Conservation (phyloP, 2,888 invertebrate species). For the Halocaridina rubra region DNA sequence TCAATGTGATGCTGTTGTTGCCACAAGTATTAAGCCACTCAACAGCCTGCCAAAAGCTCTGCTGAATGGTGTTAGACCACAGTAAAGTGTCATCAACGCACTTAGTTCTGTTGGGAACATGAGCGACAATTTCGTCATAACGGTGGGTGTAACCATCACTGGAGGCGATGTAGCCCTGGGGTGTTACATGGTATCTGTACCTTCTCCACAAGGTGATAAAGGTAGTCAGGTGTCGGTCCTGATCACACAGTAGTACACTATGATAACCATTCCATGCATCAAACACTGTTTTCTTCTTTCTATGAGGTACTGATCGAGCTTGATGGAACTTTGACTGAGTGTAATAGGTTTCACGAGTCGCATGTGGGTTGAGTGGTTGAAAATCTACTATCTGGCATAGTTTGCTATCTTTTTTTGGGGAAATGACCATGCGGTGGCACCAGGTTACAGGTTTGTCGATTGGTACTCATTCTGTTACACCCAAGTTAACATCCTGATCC, state of each 20-base stretch:
- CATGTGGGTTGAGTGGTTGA: not conserved
- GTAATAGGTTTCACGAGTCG: not conserved
- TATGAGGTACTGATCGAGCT: not conserved
- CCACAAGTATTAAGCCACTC: slow-evolving; percentile 1
- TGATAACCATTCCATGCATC: slow-evolving; percentile 33
- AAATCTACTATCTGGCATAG: not conserved
- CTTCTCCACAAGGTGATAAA: slow-evolving; percentile 28
- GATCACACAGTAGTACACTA: not conserved
- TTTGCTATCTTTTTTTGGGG: not conserved
- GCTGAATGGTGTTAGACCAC: slow-evolving; percentile 4
- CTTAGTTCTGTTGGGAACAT: slow-evolving; percentile 1
- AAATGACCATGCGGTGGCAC: not conserved
- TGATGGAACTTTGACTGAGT: not conserved
- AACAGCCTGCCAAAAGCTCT: not conserved
- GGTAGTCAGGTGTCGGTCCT: slow-evolving; percentile 6
- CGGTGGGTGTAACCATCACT: slow-evolving; percentile 18
- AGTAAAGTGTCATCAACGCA: slow-evolving; percentile 8
- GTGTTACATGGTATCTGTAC: slow-evolving; percentile 18
- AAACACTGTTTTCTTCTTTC: not conserved
- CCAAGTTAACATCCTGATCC: not conserved
- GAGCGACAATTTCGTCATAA: slow-evolving; percentile 7
- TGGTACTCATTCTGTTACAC: not conserved
- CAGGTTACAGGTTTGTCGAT: not conserved
- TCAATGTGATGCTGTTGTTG: not conserved
- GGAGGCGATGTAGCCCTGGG: slow-evolving; percentile 29